phyloP scores from a whole-genome alignment of 2,888 invertebrate species.

The Eupithecia vulgata region DNA sequence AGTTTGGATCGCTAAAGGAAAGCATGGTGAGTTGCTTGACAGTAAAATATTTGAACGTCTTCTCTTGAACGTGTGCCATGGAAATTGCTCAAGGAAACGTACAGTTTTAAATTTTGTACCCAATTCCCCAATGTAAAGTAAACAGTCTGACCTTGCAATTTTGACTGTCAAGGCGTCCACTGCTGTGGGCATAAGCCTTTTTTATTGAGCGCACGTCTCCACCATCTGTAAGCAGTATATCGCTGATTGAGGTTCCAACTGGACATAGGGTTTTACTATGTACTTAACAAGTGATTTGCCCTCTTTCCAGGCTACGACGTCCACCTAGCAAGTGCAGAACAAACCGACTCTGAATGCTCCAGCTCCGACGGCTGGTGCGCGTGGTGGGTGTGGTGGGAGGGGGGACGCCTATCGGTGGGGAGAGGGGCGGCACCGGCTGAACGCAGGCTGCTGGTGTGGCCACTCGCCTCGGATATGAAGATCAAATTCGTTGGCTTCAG shows the following conservation, averaged over 20 bases:
- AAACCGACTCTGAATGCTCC: slow-evolving; percentile 82
- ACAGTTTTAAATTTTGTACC: too few relatives aligned
- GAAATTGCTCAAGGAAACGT: not conserved
- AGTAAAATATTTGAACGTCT: not conserved
- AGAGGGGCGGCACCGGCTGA: slow-evolving; percentile 83
- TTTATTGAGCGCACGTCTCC: not conserved
- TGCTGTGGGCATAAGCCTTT: not conserved
- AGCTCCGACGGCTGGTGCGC: slow-evolving; percentile 82
- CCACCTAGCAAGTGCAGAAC: slow-evolving; percentile 84
- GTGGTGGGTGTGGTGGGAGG: slow-evolving; percentile 88
- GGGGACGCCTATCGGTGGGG: slow-evolving; percentile 83
- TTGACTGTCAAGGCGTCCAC: not conserved
- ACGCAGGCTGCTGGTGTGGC: slow-evolving; percentile 84
- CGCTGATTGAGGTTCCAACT: not conserved
- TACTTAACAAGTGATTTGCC: not conserved
- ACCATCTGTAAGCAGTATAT: not conserved
- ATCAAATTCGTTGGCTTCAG: slow-evolving; percentile 86
- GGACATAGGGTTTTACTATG: not conserved
- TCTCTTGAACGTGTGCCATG: not conserved
- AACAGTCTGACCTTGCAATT: not conserved
- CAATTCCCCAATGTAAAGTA: not conserved
- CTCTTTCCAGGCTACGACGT: slow-evolving; percentile 84
- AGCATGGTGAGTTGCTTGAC: slow-evolving; percentile 78
- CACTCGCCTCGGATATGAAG: slow-evolving; percentile 83
- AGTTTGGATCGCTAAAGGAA: slow-evolving; percentile 87